Base-by-base conservation (phyloP, 2,888 invertebrate genomes). In the Tachina lurida region DNA sequence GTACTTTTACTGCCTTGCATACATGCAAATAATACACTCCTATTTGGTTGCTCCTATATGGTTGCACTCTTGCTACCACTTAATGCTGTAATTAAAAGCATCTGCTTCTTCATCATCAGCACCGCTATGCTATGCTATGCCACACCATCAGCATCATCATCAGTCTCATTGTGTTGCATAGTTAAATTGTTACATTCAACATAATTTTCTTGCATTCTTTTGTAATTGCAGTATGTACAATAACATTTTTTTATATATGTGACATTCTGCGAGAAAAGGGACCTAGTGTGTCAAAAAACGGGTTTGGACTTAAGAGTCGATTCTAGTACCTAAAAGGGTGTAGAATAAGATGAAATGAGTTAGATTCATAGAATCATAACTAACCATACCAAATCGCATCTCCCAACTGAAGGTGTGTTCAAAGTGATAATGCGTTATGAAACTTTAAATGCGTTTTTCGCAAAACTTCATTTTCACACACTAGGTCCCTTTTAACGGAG, bases 21-120 rank as follows among this genome's bases (percentile, higher is more conserved):
- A 47, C 62, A 39, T 31, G 10, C 39, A 47, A 45, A 63, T 45
- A 19, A 49, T 49, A 67, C 58, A 67, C 58, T 77, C 45, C 13
- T 47, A n/a, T n/a, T n/a, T n/a, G n/a, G n/a, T n/a, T n/a, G 22
- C 45, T 41, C 56, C 13, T 43, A 47, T 47, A 56, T 43, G 43
- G 12, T 52, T 52, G 41, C 19, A 52, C 67, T 75, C 17, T 68
- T 60, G 52, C 74, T 60, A 39, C 79, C 52, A 71, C 62, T 65
- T 83, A 79, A 62, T 65, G 70, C 58, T 73, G 83, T 73, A 83
- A 83, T 86, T 86, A 86, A 86, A 86, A 76, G 83, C 86, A 86
- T 76, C 83, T 86, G 39, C 22, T 54, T 52, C 52, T 62, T 19
- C 63, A 56, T 19, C 22, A 41, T 10, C 56, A 60, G 13, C 60